Evolutionary conservation across 2,113 vertebrate genomes (phyloP), one percentile per base, ranked within the genome.

Genomic region (Corvus cornix): DNA sequence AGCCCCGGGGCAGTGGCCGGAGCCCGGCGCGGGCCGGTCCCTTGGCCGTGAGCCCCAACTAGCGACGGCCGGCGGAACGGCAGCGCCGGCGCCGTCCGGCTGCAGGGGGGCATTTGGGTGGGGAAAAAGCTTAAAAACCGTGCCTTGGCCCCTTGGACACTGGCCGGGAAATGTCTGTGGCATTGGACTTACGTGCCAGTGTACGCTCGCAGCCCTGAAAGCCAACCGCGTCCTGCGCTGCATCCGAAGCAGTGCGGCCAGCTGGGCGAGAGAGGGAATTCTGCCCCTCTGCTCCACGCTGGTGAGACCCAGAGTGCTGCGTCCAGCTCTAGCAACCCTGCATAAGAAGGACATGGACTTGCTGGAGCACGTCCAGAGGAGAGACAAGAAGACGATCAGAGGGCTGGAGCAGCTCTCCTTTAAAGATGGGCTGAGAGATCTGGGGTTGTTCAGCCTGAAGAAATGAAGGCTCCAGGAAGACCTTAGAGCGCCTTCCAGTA

Each of bases 41-140:
- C 86, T 97, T 95, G 94, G 97, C 94, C 93, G 79, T 55, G 86
- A 97, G 97, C 97, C 26, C 97, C 97, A 94, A 94, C 98, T 98
- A 98, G 97, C 94, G 98, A 74, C 79, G 22, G 39, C 6, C 4
- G 7, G 18, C 6, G 51, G 76, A 92, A 94, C 44, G 87, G 85
- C 97, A 89, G 51, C 33, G 13, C 17, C 33, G 6, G 49, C 39
- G 3, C 20, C 11, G 41, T 0, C 11, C 0, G 63, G 4, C 58
- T 6, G 5, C 8, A 2, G 30, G 2, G 0, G 9, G 35, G 20
- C 41, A 0, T 3, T 1, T 0, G n/a, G 7, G 5, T 0, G 85
- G 19, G n/a, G 49, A 5, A 30, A 68, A 55, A 33, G 5, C 26
- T n/a, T 3, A 7, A 35, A 60, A 68, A 3, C 2, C 28, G 15